Evolutionary conservation across 2,797 vertebrate species (phyloP).

Genomic region (Synaphobranchus kaupii): DNA sequence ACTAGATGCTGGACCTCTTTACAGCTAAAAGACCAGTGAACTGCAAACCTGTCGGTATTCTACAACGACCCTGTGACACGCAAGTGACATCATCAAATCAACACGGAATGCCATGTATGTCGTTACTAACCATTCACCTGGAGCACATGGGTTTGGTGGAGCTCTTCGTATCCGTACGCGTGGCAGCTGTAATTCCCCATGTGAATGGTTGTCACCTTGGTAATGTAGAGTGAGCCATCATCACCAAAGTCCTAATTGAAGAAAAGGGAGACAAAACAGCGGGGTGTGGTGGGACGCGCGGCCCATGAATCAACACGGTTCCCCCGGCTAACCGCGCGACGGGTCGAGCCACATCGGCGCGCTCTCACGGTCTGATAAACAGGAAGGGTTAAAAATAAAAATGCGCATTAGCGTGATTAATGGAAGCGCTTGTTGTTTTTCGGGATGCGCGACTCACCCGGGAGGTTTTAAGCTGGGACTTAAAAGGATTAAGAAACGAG

Average conservation of each 20-base stretch:
- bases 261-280: conserved; percentile 50
- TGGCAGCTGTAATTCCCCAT: conserved; percentile 98
- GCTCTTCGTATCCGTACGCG: conserved; percentile 91
- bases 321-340: conserved; percentile 55
- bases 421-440: conserved; percentile 67
- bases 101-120: conserved; percentile 61
- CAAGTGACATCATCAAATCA: conserved; percentile 7
- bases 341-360: conserved; percentile 57
- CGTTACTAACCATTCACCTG: conserved; percentile 99
- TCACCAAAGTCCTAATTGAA: conserved; percentile 91
- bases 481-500: conserved; percentile 75
- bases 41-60: background rate
- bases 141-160: conserved; percentile 94
- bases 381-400: conserved; percentile 81
- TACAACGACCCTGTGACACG: background rate
- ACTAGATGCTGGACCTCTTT: background rate
- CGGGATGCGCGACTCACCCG: conserved; percentile 62
- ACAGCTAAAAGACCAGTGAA: background rate
- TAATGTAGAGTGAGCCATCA: conserved; percentile 94
- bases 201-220: conserved; percentile 96
- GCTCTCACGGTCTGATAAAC: conserved; percentile 72
- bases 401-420: conserved; percentile 79
- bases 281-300: conserved; percentile 58
- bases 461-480: conserved; percentile 65
- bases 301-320: conserved; percentile 69